Evolutionary conservation across 2,113 vertebrate species (phyloP), one percentile per base, ranked within the genome.

Genomic region (Dinomys branickii): DNA sequence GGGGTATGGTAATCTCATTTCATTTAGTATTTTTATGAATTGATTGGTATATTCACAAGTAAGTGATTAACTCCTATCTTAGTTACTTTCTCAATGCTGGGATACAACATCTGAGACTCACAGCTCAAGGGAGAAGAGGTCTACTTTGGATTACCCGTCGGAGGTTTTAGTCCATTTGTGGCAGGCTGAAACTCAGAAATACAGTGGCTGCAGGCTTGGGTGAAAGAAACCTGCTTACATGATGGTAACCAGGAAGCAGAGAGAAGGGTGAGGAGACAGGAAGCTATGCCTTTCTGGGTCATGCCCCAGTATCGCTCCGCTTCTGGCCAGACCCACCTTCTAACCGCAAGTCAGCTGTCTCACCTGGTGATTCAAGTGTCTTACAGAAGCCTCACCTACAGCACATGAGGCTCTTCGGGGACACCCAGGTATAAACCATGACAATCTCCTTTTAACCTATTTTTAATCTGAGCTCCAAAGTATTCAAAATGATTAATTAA

Each of bases 401-500:
- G 41, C 41, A 77, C 12, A 28, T 47, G 41, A 47, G 73, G 5
- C 24, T 77, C 2, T 44, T 13, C 14, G 73, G 41, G 41, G 24
- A 77, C 6, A 16, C 24, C 41, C 9, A 73, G 41, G 47, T 28
- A 77, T 5, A 77, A 77, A 28, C 41, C 26, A 44, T 28, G 12
- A 20, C 41, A 28, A 1, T 47, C 41, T 28, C 80, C 24, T 95
- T 7, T n/a, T n/a, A 88, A 95, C 26, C 94, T 1, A 7, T 87
- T 92, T 26, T 94, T 97, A 88, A 92, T 16, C 58, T 95, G 63
- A 78, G 26, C 17, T 19, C 12, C 14, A 26, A 22, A 87, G 2
- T 56, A 2, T 38, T 58, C 56, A 90, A 93, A 97, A 89, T 44
- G 12, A 77, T 85, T 52, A 9, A 84, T 81, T 85, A 92, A 77